Evolutionary conservation across 1,140 invertebrate species (phyloP), one percentile per base, ranked within the genome.

Genomic region (Gonatopus flavifemur): DNA sequence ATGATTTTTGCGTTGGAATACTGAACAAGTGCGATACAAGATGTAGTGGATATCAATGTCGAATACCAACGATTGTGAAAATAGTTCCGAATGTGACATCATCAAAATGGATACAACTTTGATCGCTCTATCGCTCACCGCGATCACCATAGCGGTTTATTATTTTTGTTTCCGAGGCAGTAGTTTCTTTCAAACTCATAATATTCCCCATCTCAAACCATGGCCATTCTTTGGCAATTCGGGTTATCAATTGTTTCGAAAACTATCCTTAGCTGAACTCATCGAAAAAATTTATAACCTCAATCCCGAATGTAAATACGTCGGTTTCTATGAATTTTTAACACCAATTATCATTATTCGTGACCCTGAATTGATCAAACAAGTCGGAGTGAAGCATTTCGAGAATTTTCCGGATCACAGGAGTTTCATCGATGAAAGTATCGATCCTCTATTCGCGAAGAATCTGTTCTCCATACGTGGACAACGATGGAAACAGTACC

Each of bases 281-380:
- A n/a, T n/a, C n/a, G n/a, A n/a, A n/a, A n/a, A n/a, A n/a, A n/a
- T n/a, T n/a, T n/a, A n/a, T n/a, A n/a, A n/a, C n/a, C n/a, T n/a
- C n/a, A n/a, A n/a, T n/a, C n/a, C n/a, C n/a, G n/a, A n/a, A n/a
- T n/a, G n/a, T n/a, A 35, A 15, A 56, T 67, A 82, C 39, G 62
- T 75, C 0, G 83, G 78, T 3, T 67, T 78, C 16, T 83, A 72
- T 36, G 79, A 84, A 40, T 75, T 85, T 20, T 47, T 70, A 1
- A 74, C 66, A 2, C 84, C 83, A 0, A 59, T 78, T 9, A 57
- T 86, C 9, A 47, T 86, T 13, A 54, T 88, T 1, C 77, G 80
- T 24, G 86, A 88, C 70, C 81, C 80, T 0, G 83, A 87, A 30
- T 37, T 86, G 1, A 81, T 87, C 10, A 85, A 83, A 59, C 67